Evolutionary conservation across 2,113 vertebrate species (phyloP).

Genomic region (Amphiprion percula): DNA sequence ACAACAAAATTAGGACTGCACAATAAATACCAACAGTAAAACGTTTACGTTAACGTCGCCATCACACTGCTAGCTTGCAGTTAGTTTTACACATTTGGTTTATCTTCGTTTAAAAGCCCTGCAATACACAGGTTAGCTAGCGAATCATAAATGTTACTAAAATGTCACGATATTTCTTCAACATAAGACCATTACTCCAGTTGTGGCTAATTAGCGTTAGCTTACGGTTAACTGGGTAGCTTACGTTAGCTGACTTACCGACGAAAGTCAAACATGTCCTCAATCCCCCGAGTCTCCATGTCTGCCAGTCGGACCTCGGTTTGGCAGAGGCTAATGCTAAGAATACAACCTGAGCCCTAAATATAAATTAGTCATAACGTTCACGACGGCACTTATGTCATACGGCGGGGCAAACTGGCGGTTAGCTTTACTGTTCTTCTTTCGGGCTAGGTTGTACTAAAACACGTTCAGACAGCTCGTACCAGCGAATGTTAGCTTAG

Average conservation of each 20-base stretch:
- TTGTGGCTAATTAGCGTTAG: constrained; percentile 3
- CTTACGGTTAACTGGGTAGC: constrained; percentile 3
- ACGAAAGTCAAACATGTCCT: constrained; percentile 88
- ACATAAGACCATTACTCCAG: background rate
- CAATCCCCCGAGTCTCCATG: constrained; percentile 85
- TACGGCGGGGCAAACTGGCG: background rate
- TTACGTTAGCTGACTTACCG: constrained; percentile 77
- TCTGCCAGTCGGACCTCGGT: constrained; percentile 54
- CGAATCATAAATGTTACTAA: background rate
- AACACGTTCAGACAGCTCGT: background rate
- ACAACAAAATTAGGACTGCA: background rate
- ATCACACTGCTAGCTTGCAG: too few relatives aligned
- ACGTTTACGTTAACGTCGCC: background rate
- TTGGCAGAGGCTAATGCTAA: constrained; percentile 67
- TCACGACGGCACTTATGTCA: constrained; percentile 30
- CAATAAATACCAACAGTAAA: background rate
- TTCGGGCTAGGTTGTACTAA: background rate
- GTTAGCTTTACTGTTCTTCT: background rate
- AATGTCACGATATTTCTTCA: background rate
- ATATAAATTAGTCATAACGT: constrained; percentile 73
- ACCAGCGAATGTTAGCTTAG: constrained; percentile 45
- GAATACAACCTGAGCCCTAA: constrained; percentile 52
- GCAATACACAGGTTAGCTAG: background rate
- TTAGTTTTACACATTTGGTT: background rate
- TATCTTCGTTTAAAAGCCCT: too few relatives aligned